Evolutionary conservation across 2,888 invertebrate genomes (phyloP), one percentile per base, ranked within the genome.

Genomic region (Scrobipalpa atriplicella): DNA sequence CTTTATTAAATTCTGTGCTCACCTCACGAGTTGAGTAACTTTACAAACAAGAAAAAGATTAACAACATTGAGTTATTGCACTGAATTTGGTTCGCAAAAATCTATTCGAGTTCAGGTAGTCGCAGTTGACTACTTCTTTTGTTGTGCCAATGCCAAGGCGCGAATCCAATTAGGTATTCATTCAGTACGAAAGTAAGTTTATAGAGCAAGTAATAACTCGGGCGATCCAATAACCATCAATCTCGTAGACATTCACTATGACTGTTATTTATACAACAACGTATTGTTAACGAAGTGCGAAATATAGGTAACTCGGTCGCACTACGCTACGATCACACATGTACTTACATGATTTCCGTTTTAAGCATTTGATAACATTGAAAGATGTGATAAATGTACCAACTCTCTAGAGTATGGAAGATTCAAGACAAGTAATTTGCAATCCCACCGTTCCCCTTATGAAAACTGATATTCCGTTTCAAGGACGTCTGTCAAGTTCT

Each of bases 171-270:
- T 54, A 11, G 16, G 16, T 18, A 54, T 54, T 21, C 54, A 54
- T 18, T 16, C 16, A 18, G 21, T 54, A 21, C 18, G 9, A 18
- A 52, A 54, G 29, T 29, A 29, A 29, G 39, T 18, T 54, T 56
- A 71, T 68, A 71, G 72, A 70, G 66, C 62, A 67, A 69, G 65
- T 66, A 66, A 76, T 81, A 78, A 77, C 73, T 79, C 73, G 78
- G 74, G 76, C 70, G 70, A 74, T 69, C 19, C 67, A 73, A 75
- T 71, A 68, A 73, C 73, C 72, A 75, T 77, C 72, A 69, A 78
- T 79, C 74, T 71, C 67, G 71, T 71, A 67, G 69, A 72, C 72
- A 67, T 74, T 70, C 71, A 73, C 70, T 65, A 71, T 75, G 75
- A 77, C 77, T 79, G 77, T 76, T 76, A 71, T 65, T 61, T 61